Conservation (phyloP, 2,888 invertebrate species). For the Sisyra terminalis region DNA sequence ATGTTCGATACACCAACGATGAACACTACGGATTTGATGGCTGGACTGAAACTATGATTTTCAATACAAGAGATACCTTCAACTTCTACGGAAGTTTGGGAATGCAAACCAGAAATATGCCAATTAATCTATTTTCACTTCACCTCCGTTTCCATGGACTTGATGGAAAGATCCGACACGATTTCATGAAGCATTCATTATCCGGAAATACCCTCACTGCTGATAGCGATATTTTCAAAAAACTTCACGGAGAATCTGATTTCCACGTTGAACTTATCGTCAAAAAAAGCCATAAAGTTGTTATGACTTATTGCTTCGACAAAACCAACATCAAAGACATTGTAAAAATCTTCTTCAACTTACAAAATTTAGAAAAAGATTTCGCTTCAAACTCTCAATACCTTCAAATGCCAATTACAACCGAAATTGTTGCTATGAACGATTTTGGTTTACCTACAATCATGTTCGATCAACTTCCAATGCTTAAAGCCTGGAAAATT, state of each 20-base stretch:
- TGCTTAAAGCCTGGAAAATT: background rate
- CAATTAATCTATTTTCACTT: background rate
- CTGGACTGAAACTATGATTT: background rate
- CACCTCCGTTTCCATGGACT: background rate
- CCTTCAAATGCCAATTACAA: background rate
- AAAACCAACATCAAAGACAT: slow-evolving; percentile 2
- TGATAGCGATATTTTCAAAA: background rate
- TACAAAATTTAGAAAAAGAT: background rate
- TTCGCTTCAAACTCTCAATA: background rate
- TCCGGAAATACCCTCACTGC: background rate
- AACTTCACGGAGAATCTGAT: background rate
- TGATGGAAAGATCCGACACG: background rate
- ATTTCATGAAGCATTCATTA: background rate
- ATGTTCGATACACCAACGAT: slow-evolving; percentile 26
- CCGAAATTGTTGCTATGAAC: background rate
- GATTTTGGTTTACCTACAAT: slow-evolving; percentile 5
- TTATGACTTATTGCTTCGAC: slow-evolving; percentile 6
- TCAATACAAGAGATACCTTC: no score
- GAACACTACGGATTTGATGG: slow-evolving; percentile 24
- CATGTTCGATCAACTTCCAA: background rate
- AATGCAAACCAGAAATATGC: slow-evolving; percentile 12
- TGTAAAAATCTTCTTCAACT: background rate
- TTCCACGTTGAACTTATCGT: slow-evolving; percentile 5
- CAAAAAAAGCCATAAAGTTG: background rate
- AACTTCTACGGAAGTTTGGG: no score